Evolutionary conservation across 2,113 vertebrate species (phyloP).

Genomic region (Gracilinanus agilis): DNA sequence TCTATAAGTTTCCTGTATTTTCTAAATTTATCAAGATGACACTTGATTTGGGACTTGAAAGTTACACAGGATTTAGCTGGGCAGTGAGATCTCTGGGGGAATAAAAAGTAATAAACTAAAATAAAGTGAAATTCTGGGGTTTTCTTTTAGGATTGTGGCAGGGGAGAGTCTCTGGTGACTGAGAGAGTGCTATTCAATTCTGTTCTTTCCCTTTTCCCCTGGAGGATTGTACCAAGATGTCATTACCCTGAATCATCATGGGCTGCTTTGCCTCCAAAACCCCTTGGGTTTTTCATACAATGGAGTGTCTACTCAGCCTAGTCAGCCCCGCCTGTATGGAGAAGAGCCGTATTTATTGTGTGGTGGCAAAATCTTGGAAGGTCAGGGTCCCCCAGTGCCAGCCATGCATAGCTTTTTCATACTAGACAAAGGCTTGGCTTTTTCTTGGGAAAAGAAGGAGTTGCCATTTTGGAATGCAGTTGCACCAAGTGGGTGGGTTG

Average conservation of each 20-base stretch:
- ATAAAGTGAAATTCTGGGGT: background rate
- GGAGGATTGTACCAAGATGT: background rate
- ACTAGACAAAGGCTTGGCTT: background rate
- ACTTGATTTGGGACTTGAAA: background rate
- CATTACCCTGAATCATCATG: background rate
- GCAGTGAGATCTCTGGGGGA: background rate
- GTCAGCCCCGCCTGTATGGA: background rate
- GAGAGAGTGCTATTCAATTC: background rate
- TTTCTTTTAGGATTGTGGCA: background rate
- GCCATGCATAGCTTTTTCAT: background rate
- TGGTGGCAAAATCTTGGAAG: background rate
- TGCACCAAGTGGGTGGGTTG: background rate
- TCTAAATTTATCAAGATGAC: background rate
- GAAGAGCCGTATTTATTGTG: background rate
- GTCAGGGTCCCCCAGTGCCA: background rate
- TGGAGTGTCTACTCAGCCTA: background rate
- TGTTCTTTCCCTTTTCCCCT: background rate
- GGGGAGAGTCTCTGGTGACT: background rate
- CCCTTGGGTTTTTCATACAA: background rate
- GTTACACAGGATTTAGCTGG: background rate
- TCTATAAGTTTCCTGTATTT: background rate
- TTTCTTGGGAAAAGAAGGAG: background rate
- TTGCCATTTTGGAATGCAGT: background rate
- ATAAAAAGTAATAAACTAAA: background rate
- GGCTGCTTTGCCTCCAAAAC: background rate